A percentile compares a stretch with the other conserved stretches of the same genome.
phyloP scores from a whole-genome alignment of 2,888 invertebrate genomes.

The Xanthorhoe designata region DNA sequence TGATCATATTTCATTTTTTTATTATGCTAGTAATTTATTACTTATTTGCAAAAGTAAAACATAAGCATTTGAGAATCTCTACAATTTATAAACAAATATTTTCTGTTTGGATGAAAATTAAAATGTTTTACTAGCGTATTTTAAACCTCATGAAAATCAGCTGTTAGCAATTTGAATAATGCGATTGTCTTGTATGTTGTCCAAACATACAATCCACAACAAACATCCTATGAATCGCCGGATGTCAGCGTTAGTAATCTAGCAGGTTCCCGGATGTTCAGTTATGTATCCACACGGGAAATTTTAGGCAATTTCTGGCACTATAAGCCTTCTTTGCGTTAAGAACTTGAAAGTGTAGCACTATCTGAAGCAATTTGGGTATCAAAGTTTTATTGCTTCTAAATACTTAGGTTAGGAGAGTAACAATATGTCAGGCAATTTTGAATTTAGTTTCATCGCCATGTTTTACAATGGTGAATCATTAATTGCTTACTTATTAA shows the following conservation, averaged over 20 bases:
- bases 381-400: too few relatives aligned
- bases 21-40: too few relatives aligned
- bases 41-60: too few relatives aligned
- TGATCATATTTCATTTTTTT: too few relatives aligned
- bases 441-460: neutral
- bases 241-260: constrained; percentile 49
- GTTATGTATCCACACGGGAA: constrained; percentile 20
- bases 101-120: neutral
- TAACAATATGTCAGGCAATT: neutral
- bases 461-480: neutral
- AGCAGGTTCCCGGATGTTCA: constrained; percentile 51
- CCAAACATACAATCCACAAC: constrained; percentile 38
- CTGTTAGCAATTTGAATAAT: constrained; percentile 26
- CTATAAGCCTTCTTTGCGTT: neutral
- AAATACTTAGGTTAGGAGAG: neutral
- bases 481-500: neutral
- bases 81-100: too few relatives aligned
- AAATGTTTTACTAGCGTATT: neutral
- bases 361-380: too few relatives aligned
- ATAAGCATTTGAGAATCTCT: too few relatives aligned
- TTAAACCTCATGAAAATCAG: constrained; percentile 7
- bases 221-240: constrained; percentile 49
- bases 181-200: constrained; percentile 35
- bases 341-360: too few relatives aligned
- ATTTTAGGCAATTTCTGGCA: neutral